A percentile compares a stretch with the other conserved stretches of the same genome.
These are phyloP conservation scores for Phoxinus dragarum DNA, from an alignment of 2,797 vertebrate genomes.

Conservation along the genomic window DNA sequence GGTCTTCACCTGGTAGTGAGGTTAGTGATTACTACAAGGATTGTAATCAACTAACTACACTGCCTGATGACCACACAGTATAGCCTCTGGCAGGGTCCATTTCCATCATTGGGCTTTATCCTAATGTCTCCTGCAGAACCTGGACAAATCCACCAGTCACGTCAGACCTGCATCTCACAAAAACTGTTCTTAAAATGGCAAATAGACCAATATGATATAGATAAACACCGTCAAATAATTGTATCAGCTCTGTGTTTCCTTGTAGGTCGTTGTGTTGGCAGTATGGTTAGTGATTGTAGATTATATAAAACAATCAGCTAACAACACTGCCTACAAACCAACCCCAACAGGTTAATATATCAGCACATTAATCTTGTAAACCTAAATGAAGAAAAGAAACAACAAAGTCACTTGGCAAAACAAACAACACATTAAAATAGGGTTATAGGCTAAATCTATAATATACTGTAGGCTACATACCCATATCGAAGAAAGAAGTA, in stretches of 20 bases:
- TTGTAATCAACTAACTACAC: conserved; percentile 92
- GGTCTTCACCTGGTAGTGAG: conserved; percentile 74
- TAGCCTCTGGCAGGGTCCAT: not conserved
- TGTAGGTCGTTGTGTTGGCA: conserved; percentile 80
- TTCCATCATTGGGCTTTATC: not conserved
- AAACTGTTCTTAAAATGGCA: not conserved
- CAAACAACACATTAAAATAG: not conserved
- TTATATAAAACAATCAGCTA: conserved; percentile 85
- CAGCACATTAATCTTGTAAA: not conserved
- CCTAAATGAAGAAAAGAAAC: not conserved
- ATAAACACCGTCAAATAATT: not conserved
- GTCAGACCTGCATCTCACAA: not conserved
- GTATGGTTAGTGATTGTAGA: conserved; percentile 89
- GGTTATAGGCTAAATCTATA: not conserved
- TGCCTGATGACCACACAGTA: conserved; percentile 85
- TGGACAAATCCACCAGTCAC: not conserved
- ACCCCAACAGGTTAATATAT: conserved; percentile 67
- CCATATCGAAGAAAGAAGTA: not conserved
- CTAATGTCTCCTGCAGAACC: not conserved
- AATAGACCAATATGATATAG: not conserved
- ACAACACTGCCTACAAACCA: conserved; percentile 94
- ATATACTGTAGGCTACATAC: not conserved
- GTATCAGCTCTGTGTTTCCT: conserved; percentile 39
- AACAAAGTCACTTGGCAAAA: not conserved
- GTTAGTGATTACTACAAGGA: conserved; percentile 85